These are phyloP conservation scores for Threskiornis aethiopicus DNA, from an alignment of 2,797 vertebrate genomes.

Conservation along the genomic window DNA sequence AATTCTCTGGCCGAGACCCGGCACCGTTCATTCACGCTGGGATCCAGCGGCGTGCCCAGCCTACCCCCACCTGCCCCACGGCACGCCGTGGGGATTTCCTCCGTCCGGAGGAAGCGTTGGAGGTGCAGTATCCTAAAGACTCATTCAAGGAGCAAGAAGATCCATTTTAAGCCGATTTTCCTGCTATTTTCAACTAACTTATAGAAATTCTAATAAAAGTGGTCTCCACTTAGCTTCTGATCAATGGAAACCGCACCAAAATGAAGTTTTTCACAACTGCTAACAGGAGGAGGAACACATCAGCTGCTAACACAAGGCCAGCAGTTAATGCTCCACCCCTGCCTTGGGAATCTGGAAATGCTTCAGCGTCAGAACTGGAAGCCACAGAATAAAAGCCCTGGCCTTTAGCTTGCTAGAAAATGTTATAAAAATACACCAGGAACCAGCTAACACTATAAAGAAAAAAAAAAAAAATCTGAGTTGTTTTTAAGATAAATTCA, in stretches of 20 bases:
- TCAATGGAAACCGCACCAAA: background rate
- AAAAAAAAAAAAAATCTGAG: background rate
- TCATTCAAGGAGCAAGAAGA: background rate
- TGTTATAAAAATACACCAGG: background rate
- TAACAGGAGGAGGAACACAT: background rate
- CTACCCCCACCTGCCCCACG: background rate
- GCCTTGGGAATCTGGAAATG: background rate
- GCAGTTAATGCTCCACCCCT: background rate
- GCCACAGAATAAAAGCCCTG: background rate
- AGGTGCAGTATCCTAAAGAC: background rate
- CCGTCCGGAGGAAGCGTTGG: background rate
- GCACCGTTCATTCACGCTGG: fast-evolving
- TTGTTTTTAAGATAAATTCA: background rate
- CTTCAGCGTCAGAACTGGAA: background rate
- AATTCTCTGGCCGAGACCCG: background rate
- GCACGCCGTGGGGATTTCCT: fast-evolving
- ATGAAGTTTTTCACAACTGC: background rate
- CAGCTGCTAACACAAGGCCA: background rate
- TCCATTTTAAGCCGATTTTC: background rate
- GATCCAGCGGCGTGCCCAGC: background rate
- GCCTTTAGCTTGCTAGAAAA: background rate
- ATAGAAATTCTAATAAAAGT: background rate
- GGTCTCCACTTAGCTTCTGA: background rate
- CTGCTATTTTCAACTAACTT: background rate
- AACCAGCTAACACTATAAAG: background rate